Conservation (phyloP, 2,797 vertebrate species). For the Mus spretus region DNA sequence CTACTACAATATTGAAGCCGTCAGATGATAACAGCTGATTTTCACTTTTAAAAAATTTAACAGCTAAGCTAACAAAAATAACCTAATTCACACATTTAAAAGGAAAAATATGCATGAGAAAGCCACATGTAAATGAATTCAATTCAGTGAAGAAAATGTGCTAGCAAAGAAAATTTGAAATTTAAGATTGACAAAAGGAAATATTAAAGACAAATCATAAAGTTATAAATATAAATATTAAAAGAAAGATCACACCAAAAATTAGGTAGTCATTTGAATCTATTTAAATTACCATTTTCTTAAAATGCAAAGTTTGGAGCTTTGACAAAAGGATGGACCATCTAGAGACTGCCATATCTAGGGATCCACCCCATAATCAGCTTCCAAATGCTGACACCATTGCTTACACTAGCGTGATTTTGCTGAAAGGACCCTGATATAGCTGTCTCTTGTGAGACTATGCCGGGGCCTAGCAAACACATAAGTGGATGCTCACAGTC, state of each 20-base stretch:
- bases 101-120: slow-evolving; percentile 72
- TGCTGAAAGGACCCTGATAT: too few species aligned
- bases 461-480: too few species aligned
- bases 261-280: slow-evolving; percentile 40
- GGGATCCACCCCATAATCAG: too few species aligned
- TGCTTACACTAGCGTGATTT: too few species aligned
- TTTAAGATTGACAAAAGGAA: slow-evolving; percentile 79
- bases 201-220: slow-evolving; percentile 68
- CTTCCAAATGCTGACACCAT: too few species aligned
- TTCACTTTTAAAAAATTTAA: slow-evolving; percentile 78
- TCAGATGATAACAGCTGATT: slow-evolving; percentile 75
- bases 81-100: slow-evolving; percentile 73
- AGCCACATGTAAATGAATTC: slow-evolving; percentile 83
- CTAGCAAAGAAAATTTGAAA: slow-evolving; percentile 78
- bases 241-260: slow-evolving; percentile 29
- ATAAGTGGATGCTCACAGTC: too few species aligned
- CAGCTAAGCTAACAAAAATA: slow-evolving; percentile 76
- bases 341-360: too few species aligned
- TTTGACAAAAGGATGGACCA: too few species aligned
- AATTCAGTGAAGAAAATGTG: slow-evolving; percentile 75
- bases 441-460: too few species aligned
- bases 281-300: not conserved
- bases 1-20: slow-evolving; percentile 14
- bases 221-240: slow-evolving; percentile 64
- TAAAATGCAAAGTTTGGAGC: slow-evolving; percentile 40